Evolutionary conservation across 2,113 vertebrate species (phyloP).

Genomic region (Probosciger aterrimus): DNA sequence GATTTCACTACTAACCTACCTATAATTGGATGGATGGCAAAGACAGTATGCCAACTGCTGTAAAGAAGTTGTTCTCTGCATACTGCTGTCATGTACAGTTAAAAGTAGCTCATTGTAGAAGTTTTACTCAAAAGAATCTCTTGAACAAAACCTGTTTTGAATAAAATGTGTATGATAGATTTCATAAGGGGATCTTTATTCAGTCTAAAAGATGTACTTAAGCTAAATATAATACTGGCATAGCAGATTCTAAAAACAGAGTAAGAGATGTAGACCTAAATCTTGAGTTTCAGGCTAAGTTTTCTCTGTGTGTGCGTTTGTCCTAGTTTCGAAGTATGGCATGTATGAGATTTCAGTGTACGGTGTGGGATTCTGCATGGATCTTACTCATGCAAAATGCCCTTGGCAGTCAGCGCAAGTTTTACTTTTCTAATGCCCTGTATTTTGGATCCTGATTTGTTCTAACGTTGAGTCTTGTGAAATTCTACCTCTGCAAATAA

Average conservation of each 20-base stretch:
- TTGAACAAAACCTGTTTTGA: neutral
- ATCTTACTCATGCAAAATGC: neutral
- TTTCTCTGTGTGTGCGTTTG: neutral
- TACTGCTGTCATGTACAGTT: neutral
- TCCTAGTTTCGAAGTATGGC: neutral
- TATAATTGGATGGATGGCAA: neutral
- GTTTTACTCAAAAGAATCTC: neutral
- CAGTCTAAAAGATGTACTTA: neutral
- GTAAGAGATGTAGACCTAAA: neutral
- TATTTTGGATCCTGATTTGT: neutral
- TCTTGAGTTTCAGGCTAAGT: neutral
- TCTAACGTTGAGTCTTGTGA: conserved; percentile 2
- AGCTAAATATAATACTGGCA: neutral
- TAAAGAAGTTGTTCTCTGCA: neutral
- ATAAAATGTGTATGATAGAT: neutral
- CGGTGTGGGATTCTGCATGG: neutral
- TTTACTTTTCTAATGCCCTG: neutral
- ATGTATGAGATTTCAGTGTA: neutral
- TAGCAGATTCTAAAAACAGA: neutral
- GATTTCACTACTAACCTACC: neutral
- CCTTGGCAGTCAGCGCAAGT: neutral
- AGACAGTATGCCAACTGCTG: neutral
- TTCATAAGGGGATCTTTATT: neutral
- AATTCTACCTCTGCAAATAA: conserved; percentile 26
- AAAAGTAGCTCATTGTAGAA: neutral